Percentiles rank a stretch among this genome's conserved stretches.
Evolutionary conservation across 2,113 vertebrate species (phyloP).

Genomic region (Lepisosteus osseus): DNA sequence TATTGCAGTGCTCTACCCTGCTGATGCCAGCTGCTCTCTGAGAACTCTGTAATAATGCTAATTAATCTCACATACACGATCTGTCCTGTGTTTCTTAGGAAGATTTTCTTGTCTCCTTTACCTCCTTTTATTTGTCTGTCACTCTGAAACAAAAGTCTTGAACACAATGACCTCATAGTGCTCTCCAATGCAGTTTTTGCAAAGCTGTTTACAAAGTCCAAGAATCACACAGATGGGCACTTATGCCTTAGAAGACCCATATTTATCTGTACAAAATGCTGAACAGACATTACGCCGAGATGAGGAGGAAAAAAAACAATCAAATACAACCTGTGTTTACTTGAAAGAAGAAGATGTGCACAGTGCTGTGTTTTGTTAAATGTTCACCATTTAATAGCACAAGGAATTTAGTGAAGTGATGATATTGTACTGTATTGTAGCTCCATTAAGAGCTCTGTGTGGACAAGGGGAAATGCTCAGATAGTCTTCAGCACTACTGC

Average conservation of each 20-base stretch:
- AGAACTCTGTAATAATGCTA: conserved; percentile 20
- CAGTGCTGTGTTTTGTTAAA: too few relatives aligned
- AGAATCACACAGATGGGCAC: neutral
- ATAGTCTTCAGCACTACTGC: too few relatives aligned
- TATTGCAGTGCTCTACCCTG: fast-evolving
- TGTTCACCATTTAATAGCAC: too few relatives aligned
- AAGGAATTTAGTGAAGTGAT: too few relatives aligned
- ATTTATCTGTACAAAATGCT: neutral
- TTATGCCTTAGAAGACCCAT: neutral
- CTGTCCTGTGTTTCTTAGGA: neutral
- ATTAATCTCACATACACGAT: conserved; percentile 17
- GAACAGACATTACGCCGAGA: neutral
- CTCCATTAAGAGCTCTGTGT: too few relatives aligned
- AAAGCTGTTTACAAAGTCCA: too few relatives aligned
- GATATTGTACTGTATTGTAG: too few relatives aligned
- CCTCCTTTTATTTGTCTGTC: neutral
- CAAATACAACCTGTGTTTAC: neutral
- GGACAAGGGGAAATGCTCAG: too few relatives aligned
- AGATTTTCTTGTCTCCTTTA: neutral
- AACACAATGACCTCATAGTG: too few relatives aligned
- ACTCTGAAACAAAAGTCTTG: neutral
- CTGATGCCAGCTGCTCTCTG: neutral
- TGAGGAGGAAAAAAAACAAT: neutral
- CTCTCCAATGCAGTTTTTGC: too few relatives aligned
- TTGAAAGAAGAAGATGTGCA: neutral